A percentile compares a stretch with the other conserved stretches of the same genome.
Evolutionary conservation across 1,140 invertebrate species (phyloP).

Genomic region (Drosophila pruinosa): DNA sequence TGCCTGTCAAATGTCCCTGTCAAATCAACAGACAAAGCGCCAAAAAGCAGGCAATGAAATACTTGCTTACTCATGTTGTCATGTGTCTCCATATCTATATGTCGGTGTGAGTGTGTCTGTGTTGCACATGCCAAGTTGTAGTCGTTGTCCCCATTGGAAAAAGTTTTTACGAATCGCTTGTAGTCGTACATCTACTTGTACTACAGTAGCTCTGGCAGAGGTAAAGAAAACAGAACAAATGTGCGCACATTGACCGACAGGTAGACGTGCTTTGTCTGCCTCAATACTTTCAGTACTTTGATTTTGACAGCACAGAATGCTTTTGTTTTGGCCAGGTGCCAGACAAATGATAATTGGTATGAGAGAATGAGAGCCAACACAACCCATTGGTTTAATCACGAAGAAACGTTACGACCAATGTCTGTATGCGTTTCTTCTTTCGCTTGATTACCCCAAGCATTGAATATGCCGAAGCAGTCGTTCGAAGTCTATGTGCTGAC

Average conservation of each 20-base stretch:
- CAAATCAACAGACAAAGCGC: conserved; percentile 21
- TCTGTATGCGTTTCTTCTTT: conserved; percentile 4
- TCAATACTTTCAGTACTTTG: conserved; percentile 47
- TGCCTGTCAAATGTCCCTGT: conserved; percentile 43
- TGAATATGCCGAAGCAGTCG: conserved; percentile 26
- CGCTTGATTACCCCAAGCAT: conserved; percentile 21
- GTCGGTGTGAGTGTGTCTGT: neutral
- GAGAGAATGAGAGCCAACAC: neutral
- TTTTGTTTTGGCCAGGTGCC: conserved; percentile 45
- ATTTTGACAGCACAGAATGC: conserved; percentile 35
- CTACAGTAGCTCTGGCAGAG: neutral
- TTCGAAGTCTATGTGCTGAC: conserved; percentile 23
- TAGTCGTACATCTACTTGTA: neutral
- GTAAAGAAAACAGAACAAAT: conserved; percentile 7
- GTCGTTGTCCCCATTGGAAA: conserved; percentile 22
- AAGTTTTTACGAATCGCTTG: conserved; percentile 10
- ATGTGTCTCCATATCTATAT: neutral
- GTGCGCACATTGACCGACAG: conserved; percentile 31
- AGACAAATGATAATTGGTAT: conserved; percentile 30
- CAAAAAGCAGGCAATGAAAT: conserved; percentile 30
- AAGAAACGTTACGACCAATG: conserved; percentile 17
- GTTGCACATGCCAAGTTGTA: conserved; percentile 42
- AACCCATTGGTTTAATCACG: conserved; percentile 40
- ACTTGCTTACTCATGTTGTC: conserved; percentile 34
- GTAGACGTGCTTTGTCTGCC: conserved; percentile 32